These are phyloP conservation scores for Beaufortia kweichowensis DNA, from an alignment of 2,113 vertebrate species.

Conservation along the genomic window DNA sequence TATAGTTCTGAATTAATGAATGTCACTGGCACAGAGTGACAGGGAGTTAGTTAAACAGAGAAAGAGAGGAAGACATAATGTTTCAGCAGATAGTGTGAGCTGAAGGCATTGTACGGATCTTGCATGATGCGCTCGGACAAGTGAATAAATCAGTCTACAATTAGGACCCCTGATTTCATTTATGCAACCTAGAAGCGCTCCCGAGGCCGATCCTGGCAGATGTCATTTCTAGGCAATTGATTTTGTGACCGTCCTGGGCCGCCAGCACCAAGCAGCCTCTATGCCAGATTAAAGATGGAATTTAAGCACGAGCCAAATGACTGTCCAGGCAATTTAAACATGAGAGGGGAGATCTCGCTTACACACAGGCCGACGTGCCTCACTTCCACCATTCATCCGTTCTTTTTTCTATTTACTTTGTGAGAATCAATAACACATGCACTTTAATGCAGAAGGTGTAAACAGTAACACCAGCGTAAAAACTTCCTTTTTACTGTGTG, in stretches of 20 bases:
- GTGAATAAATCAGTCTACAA: slow-evolving; percentile 81
- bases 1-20: slow-evolving; percentile 70
- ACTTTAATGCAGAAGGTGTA: slow-evolving; percentile 30
- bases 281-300: slow-evolving; percentile 74
- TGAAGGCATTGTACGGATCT: slow-evolving; percentile 61
- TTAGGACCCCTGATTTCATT: slow-evolving; percentile 80
- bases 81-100: slow-evolving; percentile 67
- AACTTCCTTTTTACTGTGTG: neutral
- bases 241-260: slow-evolving; percentile 75
- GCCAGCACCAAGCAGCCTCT: slow-evolving; percentile 65
- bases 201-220: slow-evolving; percentile 75
- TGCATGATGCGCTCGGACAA: slow-evolving; percentile 71
- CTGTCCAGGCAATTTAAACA: slow-evolving; percentile 71
- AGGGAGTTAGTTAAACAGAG: slow-evolving; percentile 36
- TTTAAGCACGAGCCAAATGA: slow-evolving; percentile 71
- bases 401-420: neutral
- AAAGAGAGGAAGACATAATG: slow-evolving; percentile 48
- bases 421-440: neutral
- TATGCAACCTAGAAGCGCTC: slow-evolving; percentile 74
- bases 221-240: slow-evolving; percentile 83
- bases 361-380: neutral
- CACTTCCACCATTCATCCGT: neutral
- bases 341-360: slow-evolving; percentile 61
- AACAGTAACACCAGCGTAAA: neutral
- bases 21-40: slow-evolving; percentile 27